Evolutionary conservation across 2,888 invertebrate genomes (phyloP).

Genomic region (Timema podura): DNA sequence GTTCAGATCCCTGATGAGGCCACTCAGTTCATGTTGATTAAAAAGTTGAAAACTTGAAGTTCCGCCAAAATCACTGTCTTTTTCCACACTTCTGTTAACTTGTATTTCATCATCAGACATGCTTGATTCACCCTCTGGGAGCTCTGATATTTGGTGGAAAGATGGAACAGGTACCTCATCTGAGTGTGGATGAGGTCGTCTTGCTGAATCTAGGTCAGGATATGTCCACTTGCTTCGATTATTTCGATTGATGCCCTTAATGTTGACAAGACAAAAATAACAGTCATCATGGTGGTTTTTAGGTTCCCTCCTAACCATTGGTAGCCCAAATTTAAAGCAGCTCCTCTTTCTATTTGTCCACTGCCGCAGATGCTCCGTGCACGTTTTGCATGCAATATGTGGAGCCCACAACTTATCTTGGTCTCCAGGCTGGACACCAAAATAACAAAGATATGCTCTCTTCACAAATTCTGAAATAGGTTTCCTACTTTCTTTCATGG

Average conservation of each 20-base stretch:
- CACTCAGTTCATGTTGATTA: conserved; percentile 32
- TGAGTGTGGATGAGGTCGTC: conserved; percentile 25
- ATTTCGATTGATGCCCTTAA: neutral
- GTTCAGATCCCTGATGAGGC: conserved; percentile 33
- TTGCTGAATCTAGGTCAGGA: conserved; percentile 11
- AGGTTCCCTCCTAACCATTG: too few species aligned
- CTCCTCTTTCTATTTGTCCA: neutral
- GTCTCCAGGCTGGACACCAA: too few species aligned
- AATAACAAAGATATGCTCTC: too few species aligned
- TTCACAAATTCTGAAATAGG: too few species aligned
- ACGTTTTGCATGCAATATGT: conserved; percentile 6
- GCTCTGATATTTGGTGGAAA: conserved; percentile 11
- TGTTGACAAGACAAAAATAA: neutral
- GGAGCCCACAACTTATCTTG: neutral
- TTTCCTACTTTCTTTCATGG: too few species aligned
- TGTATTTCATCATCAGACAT: conserved; percentile 9
- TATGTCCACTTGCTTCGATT: neutral
- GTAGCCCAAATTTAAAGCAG: too few species aligned
- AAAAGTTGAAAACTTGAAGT: conserved; percentile 29
- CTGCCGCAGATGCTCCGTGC: neutral
- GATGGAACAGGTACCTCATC: conserved; percentile 26
- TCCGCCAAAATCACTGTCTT: conserved; percentile 24
- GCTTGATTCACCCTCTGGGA: conserved; percentile 18
- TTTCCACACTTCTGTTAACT: conserved; percentile 3
- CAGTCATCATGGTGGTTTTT: neutral